Base-by-base conservation (phyloP, 2,113 vertebrate species). In the Strix uralensis region DNA sequence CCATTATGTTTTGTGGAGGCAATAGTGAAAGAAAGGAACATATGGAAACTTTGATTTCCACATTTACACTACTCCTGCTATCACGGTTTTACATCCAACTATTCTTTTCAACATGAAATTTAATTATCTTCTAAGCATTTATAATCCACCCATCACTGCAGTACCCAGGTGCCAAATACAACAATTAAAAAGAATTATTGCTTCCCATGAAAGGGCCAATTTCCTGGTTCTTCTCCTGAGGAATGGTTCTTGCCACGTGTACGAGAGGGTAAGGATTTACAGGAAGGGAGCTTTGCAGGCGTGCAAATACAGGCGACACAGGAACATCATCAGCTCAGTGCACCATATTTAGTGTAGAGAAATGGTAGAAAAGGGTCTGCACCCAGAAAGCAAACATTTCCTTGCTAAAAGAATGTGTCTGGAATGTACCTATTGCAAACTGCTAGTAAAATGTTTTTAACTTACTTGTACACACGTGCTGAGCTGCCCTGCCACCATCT, bases 221-320 rank as follows among this genome's bases (percentile, higher is more conserved):
- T 27, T 54, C 81, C 51, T 38, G 63, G 9, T 22, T 52, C 62
- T 71, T 7, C 62, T 83, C 10, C 1, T 1, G 20, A 81, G 69
- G 51, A 89, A 7, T 2, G 0, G 10, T 4, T 54, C 85, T 38
- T 19, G 52, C 15, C 1, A 1, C 4, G 1, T 5, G 34, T 3
- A 5, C 21, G 10, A 62, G 15, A 61, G 49, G 59, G n/a, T 4
- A 3, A 52, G 65, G 59, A 36, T 30, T 71, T 52, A 40, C 40
- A 36, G 80, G 70, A 38, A 36, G 42, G 75, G 40, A 70, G 63
- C 34, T 72, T 7, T n/a, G 42, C 70, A 29, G 63, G 58, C 13
- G 4, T 1, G n/a, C 18, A 42, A 69, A 70, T 5, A 11, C 36
- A 20, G 54, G 59, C 1, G 12, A 9, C 55, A 38, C 29, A 14